Evolutionary conservation across 2,113 vertebrate genomes (phyloP), one percentile per base, ranked within the genome.

Genomic region (Dipodomys spectabilis): DNA sequence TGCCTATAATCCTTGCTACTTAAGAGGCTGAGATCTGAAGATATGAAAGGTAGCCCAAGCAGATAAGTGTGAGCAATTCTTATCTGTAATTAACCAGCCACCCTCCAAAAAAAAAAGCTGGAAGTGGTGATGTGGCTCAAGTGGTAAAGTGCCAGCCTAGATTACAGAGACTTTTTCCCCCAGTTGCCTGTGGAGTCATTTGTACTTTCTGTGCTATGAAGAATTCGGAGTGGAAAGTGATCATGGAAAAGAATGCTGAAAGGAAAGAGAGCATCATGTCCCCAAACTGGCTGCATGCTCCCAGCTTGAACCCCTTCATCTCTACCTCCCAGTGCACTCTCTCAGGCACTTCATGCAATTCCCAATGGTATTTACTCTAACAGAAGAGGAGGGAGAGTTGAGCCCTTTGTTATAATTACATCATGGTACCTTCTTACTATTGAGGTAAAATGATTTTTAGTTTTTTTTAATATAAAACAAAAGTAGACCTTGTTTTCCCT

Each of bases 111-210:
- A 62, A 62, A 82, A 53, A 89, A 45, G 25, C 10, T 57, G 15
- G 53, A 13, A 57, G 53, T 13, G 53, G 53, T 57, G 15, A 3
- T 16, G 53, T 57, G 53, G 53, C 53, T 57, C 53, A 57, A 53
- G 53, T 57, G 53, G 53, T 57, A 16, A 13, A 57, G 53, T 16
- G 15, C 53, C 53, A 16, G 53, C 53, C 22, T 28, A 27, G 19
- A 68, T 82, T 85, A 90, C 60, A 69, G 53, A 91, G 27, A 7
- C n/a, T 30, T 75, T 88, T 86, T 15, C 65, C 81, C 67, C 77
- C 67, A 62, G 65, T 28, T 71, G 45, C 27, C n/a, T 75, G 8
- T 27, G 39, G 78, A 49, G 22, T 19, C 68, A 49, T 77, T 62
- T n/a, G 22, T 8, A 72, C 27, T 53, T 80, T 91, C 53, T 69